Evolutionary conservation across 2,113 vertebrate species (phyloP).

Genomic region (Chlamydotis undulata): DNA sequence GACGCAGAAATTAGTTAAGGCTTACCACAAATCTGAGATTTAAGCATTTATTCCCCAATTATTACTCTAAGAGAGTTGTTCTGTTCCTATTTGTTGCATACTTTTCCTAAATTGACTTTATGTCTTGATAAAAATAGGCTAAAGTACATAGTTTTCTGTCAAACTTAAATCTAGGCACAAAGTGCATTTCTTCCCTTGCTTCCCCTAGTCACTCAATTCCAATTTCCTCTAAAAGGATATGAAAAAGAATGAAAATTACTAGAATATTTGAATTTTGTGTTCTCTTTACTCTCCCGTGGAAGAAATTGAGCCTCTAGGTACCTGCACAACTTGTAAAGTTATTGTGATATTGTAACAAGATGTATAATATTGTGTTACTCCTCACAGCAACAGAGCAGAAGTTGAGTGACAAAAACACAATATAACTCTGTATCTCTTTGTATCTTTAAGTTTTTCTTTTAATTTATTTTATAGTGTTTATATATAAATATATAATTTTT

Average conservation of each 20-base stretch:
- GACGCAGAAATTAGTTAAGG: not conserved
- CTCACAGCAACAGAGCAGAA: not conserved
- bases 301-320: not conserved
- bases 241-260: not conserved
- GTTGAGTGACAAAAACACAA: not conserved
- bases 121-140: not conserved
- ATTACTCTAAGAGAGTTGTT: not conserved
- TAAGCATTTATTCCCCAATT: not conserved
- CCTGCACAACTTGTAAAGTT: not conserved
- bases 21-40: not conserved
- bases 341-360: not conserved
- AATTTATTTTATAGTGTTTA: not conserved
- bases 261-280: not conserved
- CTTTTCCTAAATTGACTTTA: not conserved
- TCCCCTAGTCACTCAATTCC: not conserved
- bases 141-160: not conserved
- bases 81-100: not conserved
- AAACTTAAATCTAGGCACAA: not conserved
- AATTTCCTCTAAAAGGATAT: not conserved
- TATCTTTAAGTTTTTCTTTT: not conserved
- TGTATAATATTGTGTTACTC: not conserved
- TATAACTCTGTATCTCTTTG: not conserved
- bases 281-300: not conserved
- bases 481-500: not conserved
- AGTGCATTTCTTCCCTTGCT: not conserved